phyloP scores from a whole-genome alignment of 2,113 vertebrate genomes.

The Neomonachus schauinslandi region DNA sequence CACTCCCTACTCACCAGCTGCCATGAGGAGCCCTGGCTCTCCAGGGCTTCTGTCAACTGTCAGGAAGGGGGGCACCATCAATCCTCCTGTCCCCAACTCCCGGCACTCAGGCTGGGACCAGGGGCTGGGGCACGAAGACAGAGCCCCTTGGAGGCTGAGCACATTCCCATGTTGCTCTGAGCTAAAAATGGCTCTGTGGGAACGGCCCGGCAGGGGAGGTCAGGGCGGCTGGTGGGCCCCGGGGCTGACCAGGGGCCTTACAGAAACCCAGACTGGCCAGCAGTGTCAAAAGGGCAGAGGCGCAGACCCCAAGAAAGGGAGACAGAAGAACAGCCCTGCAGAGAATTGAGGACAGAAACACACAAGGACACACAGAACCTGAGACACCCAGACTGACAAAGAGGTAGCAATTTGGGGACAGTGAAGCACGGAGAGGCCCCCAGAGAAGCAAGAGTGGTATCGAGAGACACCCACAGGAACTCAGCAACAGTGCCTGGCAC shows the following conservation, averaged over 20 bases:
- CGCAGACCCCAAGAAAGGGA: neutral
- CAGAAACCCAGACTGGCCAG: neutral
- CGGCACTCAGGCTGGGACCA: slow-evolving; percentile 58
- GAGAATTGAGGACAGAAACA: neutral
- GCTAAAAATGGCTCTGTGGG: slow-evolving; percentile 84
- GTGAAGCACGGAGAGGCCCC: slow-evolving; percentile 53
- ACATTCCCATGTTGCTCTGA: slow-evolving; percentile 55
- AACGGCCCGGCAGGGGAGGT: slow-evolving; percentile 69
- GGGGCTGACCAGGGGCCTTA: neutral
- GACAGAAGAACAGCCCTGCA: slow-evolving; percentile 8
- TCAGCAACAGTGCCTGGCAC: slow-evolving; percentile 28
- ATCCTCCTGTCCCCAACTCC: neutral
- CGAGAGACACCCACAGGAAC: neutral
- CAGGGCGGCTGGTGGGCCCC: neutral
- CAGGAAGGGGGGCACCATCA: neutral
- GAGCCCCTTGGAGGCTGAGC: slow-evolving; percentile 65
- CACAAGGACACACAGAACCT: slow-evolving; percentile 55
- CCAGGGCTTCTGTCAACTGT: neutral
- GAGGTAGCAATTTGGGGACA: slow-evolving; percentile 76
- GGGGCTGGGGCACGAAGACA: slow-evolving; percentile 65
- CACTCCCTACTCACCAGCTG: neutral
- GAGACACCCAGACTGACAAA: slow-evolving; percentile 77
- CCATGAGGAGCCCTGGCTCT: neutral
- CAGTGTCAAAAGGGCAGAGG: neutral
- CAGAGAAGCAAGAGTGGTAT: slow-evolving; percentile 35